Evolutionary conservation across 2,888 invertebrate species (phyloP), one percentile per base, ranked within the genome.

Genomic region (Pteria penguin): DNA sequence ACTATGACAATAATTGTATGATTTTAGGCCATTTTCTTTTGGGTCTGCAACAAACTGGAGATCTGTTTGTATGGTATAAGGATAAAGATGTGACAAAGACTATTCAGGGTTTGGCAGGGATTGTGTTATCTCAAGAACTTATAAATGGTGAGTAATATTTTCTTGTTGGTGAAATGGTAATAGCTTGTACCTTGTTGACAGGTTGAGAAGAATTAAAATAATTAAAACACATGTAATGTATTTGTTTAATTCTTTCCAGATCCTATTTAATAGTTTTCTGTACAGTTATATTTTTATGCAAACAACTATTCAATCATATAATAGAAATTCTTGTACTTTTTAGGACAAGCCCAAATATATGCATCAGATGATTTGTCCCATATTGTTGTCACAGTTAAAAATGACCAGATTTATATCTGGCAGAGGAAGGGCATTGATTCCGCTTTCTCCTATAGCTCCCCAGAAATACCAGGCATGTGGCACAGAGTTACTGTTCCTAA

Each of bases 61-160:
- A 90, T 54, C 70, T 91, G 4, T 90, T 91, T 83, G 78, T 90
- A 2, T 91, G 90, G 90, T 87, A 90, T 76, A 90, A 91, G 79
- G 90, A 91, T 76, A 83, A 82, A 58, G 90, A 90, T 78, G 80
- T 85, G 4, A 75, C 90, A 29, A 89, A 87, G 72, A 85, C 85
- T 22, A 85, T 90, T 22, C 84, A 83, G 72, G 90, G 90, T 2
- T 73, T 89, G 8, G 76, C 83, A 14, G 80, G 81, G 27, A 61
- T 84, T 24, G 54, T 82, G 27, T 27, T 62, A 33, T 55, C 57
- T 36, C 70, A 75, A 14, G 74, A 76, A 29, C 72, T 79, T 45
- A 57, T 57, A 33, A 52, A 75, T 79, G 83, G 83, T 84, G 74
- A 55, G 29, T 8, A n/a, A n/a, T n/a, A n/a, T n/a, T n/a, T n/a